Evolutionary conservation across 2,113 vertebrate genomes (phyloP).

Genomic region (Rhombomys opimus): DNA sequence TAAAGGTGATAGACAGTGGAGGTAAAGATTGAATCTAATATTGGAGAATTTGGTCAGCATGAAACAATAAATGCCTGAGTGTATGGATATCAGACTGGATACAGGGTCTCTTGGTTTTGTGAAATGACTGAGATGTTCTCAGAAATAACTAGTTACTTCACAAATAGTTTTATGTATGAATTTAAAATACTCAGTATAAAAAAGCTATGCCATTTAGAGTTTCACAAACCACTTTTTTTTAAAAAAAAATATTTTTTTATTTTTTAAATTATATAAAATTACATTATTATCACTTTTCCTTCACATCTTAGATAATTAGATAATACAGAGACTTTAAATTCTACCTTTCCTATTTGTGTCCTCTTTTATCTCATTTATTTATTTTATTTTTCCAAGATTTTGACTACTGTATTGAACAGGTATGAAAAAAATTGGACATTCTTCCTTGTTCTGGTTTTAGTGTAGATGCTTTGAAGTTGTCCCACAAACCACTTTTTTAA

Average conservation of each 20-base stretch:
- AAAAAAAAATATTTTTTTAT: too few relatives aligned
- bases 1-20: not conserved
- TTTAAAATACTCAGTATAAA: not conserved
- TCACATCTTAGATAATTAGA: too few relatives aligned
- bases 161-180: not conserved
- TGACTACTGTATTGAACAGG: too few relatives aligned
- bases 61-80: not conserved
- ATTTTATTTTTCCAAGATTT: too few relatives aligned
- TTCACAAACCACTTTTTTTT: not conserved
- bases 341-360: too few relatives aligned
- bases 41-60: not conserved
- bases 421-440: too few relatives aligned
- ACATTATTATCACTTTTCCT: too few relatives aligned
- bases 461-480: too few relatives aligned
- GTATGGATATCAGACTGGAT: rapidly evolving
- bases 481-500: not conserved
- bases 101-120: rapidly evolving
- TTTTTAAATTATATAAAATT: too few relatives aligned
- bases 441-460: too few relatives aligned
- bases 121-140: not conserved
- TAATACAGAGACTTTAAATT: too few relatives aligned
- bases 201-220: not conserved
- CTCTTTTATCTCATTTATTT: too few relatives aligned
- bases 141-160: not conserved
- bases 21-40: not conserved